A percentile compares a stretch with the other conserved stretches of the same genome.
These are phyloP conservation scores for Diabrotica undecimpunctata DNA, from an alignment of 1,140 invertebrate genomes.

Conservation along the genomic window DNA sequence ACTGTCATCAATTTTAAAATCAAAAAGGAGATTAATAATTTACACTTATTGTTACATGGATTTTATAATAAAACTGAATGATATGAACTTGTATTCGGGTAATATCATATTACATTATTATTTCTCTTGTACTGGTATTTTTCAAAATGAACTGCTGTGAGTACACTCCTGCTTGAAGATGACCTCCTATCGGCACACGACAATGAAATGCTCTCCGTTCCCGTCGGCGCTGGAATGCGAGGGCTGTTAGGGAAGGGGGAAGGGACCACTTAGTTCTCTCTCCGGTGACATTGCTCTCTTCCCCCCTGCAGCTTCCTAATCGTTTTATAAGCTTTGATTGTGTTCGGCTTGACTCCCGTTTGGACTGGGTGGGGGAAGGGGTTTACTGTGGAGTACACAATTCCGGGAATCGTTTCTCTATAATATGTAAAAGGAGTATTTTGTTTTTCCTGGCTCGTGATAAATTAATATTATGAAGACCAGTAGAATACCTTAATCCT, in stretches of 20 bases:
- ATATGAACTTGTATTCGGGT: no score
- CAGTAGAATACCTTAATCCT: no score
- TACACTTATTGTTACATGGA: no score
- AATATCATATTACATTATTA: no score
- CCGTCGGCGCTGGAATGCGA: slow-evolving; percentile 40
- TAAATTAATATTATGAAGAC: no score
- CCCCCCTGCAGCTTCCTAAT: slow-evolving; percentile 4
- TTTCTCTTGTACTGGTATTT: no score
- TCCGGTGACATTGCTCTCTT: not conserved
- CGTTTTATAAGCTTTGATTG: slow-evolving; percentile 17
- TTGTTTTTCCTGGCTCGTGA: no score
- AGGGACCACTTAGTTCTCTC: slow-evolving; percentile 34
- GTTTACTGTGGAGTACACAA: not conserved
- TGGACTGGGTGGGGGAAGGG: not conserved
- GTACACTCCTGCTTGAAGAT: slow-evolving; percentile 37
- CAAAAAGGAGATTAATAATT: no score
- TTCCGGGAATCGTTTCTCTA: not conserved
- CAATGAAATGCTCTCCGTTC: slow-evolving; percentile 44
- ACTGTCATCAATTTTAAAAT: no score
- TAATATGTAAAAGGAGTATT: no score
- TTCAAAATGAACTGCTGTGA: slow-evolving; percentile 16
- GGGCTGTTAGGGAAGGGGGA: slow-evolving; percentile 10
- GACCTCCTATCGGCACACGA: slow-evolving; percentile 32
- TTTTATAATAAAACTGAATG: no score
- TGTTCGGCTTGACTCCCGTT: not conserved